Conservation (phyloP, 2,888 invertebrate species). For the Tuberolachnus salignus region DNA sequence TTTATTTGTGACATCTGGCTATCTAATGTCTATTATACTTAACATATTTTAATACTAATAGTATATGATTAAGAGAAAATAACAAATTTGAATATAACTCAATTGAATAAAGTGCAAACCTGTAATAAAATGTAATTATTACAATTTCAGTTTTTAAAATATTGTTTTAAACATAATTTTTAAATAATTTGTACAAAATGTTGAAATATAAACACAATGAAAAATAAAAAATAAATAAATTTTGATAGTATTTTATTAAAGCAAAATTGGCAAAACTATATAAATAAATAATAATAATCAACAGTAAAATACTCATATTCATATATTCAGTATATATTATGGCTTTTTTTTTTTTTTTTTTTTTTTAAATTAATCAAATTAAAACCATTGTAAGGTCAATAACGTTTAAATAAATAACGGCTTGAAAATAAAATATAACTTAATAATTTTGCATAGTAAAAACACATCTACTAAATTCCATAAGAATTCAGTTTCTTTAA, state of each 20-base stretch:
- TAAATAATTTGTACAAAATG: neutral
- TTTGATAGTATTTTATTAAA: constrained; percentile 25
- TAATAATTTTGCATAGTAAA: constrained; percentile 21
- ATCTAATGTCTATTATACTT: too few species aligned
- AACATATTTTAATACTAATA: too few species aligned
- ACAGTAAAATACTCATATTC: constrained; percentile 8
- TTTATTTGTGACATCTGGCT: too few species aligned
- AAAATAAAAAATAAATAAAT: constrained; percentile 1
- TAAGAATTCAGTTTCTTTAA: constrained; percentile 19
- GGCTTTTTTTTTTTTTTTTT: too few species aligned
- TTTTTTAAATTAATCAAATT: constrained; percentile 16
- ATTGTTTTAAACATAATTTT: constrained; percentile 21
- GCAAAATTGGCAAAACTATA: constrained; percentile 50
- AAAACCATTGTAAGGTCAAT: constrained; percentile 15
- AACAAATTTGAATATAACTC: too few species aligned
- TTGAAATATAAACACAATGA: neutral
- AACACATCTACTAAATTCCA: constrained; percentile 7
- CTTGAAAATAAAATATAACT: constrained; percentile 13
- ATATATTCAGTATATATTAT: constrained; percentile 12
- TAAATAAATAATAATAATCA: constrained; percentile 28
- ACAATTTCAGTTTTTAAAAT: neutral
- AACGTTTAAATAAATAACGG: constrained; percentile 11
- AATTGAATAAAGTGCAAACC: neutral
- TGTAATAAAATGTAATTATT: neutral
- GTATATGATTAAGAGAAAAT: too few species aligned